Evolutionary conservation across 2,113 vertebrate genomes (phyloP), one percentile per base, ranked within the genome.

Genomic region (Empidonax traillii): DNA sequence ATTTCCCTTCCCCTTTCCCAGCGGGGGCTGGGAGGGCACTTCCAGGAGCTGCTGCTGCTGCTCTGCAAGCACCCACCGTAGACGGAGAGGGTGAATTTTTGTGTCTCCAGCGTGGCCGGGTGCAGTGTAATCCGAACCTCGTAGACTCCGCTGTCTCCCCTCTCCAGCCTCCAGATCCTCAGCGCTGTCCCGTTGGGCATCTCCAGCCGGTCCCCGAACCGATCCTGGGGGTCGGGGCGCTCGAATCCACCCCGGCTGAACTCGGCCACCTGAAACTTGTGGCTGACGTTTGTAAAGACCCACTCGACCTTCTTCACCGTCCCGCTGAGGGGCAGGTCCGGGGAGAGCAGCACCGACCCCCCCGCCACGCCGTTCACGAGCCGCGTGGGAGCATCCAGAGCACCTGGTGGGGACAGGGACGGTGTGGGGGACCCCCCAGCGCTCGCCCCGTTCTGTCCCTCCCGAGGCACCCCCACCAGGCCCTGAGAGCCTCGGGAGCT

Each of bases 321-420:
- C 37, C 8, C 35, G 31, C 4, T 8, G 8, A 11, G n/a, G 6
- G 41, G 15, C 25, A 55, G 53, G 6, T 7, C 8, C 3, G 3
- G 59, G 25, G 52, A 17, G 27, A 93, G 67, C 52, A 65, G 35
- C 58, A n/a, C 58, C 0, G 58, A 53, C 11, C 7, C 24, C 22
- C 69, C 69, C 69, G 10, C 5, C 7, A 56, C 0, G 2, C 78
- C 39, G 7, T 25, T 52, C 41, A 81, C 61, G 27, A 12, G 9
- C 25, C 1, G 1, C 24, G 6, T 3, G 22, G 6, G 31, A 22
- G 19, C 2, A 2, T 18, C 15, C 2, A 7, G 5, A 1, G 22
- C 2, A 2, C 31, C 68, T 83, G 58, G 16, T 3, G 4, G 2
- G 72, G n/a, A 55, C 17, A 33, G 31, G 47, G 49, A 30, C 1